Evolutionary conservation across 2,113 vertebrate genomes (phyloP), one percentile per base, ranked within the genome.

Genomic region (Limnothrissa miodon): DNA sequence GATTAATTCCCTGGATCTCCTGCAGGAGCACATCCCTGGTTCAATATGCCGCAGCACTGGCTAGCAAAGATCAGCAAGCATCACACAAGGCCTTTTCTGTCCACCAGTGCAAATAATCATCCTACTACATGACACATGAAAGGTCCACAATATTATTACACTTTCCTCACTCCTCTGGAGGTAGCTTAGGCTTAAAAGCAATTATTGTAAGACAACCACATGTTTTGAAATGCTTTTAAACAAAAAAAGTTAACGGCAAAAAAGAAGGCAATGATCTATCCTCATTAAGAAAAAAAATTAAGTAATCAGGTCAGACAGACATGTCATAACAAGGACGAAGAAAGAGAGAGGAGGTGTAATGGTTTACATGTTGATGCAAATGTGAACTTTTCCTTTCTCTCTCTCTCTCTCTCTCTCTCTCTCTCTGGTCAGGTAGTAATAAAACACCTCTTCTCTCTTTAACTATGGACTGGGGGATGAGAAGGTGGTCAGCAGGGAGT

Each of bases 391-490:
- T 93, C 90, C 93, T 94, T 95, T 94, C 94, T 97, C 95, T 97
- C n/a, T n/a, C n/a, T n/a, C n/a, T n/a, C n/a, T n/a, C n/a, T n/a
- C n/a, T n/a, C n/a, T n/a, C n/a, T n/a, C n/a, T n/a, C n/a, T 94
- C 95, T 94, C 94, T 97, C 95, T 97, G 95, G 97, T 97, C 96
- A 97, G 96, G 95, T 97, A 96, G 94, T 97, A 96, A 96, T 96
- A 95, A 95, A 91, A 95, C 94, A 95, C 96, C 96, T 15, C 66
- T 33, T 95, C 96, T 15, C 66, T 33, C 46, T 78, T 56, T 56
- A 83, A 66, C 83, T 29, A 85, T 87, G 83, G 80, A 87, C 88
- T 85, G 33, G 45, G 17, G 10, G 29, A 74, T 29, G 66, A 66
- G 8, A 4, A 13, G 36, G 80, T 80, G 80, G 90, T 81, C 85